Percentiles rank a stretch among this genome's conserved stretches.
These are phyloP conservation scores for Drosophila pseudoananassae DNA, from an alignment of 1,140 invertebrate species.

Conservation along the genomic window DNA sequence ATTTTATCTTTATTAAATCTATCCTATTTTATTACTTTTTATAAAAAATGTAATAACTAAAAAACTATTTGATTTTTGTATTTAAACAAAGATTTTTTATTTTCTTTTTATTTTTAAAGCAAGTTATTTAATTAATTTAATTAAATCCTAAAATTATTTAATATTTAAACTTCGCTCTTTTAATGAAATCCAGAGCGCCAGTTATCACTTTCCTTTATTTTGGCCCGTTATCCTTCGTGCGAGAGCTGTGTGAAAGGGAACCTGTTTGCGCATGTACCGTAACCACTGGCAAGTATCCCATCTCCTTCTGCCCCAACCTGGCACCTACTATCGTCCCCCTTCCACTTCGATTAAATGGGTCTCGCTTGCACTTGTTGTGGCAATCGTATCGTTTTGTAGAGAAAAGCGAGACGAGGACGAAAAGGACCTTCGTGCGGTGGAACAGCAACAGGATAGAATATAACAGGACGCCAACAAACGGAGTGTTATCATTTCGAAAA, in stretches of 20 bases:
- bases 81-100: background rate
- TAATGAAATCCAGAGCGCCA: background rate
- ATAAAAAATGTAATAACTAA: too few relatives aligned
- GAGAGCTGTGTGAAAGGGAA: slow-evolving; percentile 1
- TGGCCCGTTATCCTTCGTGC: background rate
- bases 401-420: slow-evolving; percentile 18
- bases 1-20: background rate
- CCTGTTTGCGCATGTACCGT: slow-evolving; percentile 40
- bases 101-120: background rate
- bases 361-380: slow-evolving; percentile 5
- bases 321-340: background rate
- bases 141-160: too few relatives aligned
- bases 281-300: slow-evolving; percentile 6
- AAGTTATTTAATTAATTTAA: too few relatives aligned
- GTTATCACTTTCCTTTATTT: background rate
- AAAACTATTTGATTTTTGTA: too few relatives aligned
- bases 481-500: slow-evolving; percentile 34
- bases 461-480: slow-evolving; percentile 13
- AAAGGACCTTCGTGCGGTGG: slow-evolving; percentile 20
- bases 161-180: background rate
- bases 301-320: slow-evolving; percentile 5
- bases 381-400: slow-evolving; percentile 21
- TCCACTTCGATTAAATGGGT: background rate
- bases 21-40: too few relatives aligned
- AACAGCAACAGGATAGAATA: slow-evolving; percentile 47